Evolutionary conservation across 92 coral and sea anemone genomes (phyloP).

Genomic region (Siderastrea radians): DNA sequence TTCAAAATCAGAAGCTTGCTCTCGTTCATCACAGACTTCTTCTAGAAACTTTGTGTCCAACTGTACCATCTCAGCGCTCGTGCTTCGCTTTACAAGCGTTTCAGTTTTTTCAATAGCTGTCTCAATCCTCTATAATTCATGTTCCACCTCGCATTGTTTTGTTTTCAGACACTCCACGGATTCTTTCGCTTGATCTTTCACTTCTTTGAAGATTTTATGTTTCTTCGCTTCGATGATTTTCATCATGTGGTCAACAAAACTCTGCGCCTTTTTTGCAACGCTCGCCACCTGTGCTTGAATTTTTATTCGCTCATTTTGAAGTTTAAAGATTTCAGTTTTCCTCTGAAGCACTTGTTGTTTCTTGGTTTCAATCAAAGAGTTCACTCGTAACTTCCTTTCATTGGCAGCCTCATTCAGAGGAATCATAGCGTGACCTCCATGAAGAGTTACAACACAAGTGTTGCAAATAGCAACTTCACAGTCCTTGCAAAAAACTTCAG

Average conservation of each 20-base stretch:
- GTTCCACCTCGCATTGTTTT: not conserved
- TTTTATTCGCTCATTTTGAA: not conserved
- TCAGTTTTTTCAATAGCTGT: not conserved
- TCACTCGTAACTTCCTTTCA: not conserved
- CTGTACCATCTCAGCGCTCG: slow-evolving; percentile 13
- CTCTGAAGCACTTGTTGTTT: not conserved
- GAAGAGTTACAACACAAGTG: not conserved
- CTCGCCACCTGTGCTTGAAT: not conserved
- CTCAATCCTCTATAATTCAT: not conserved
- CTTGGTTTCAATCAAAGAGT: not conserved
- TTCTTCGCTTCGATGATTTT: not conserved
- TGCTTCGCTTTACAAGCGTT: slow-evolving; percentile 14
- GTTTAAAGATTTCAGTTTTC: not conserved
- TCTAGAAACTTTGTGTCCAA: not conserved
- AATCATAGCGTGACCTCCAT: not conserved
- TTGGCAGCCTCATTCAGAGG: slow-evolving; percentile 15
- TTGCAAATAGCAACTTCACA: slow-evolving; percentile 9
- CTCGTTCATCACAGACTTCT: not conserved
- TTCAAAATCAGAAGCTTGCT: not conserved
- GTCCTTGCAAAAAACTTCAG: slow-evolving; percentile 16
- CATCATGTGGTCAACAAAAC: not conserved
- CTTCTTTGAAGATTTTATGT: no score
- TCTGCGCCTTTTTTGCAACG: not conserved
- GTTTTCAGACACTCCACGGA: not conserved
- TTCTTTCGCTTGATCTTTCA: not conserved